A percentile compares a stretch with the other conserved stretches of the same genome.
Evolutionary conservation across 2,888 invertebrate species (phyloP).

Genomic region (Apocheima hispidaria): DNA sequence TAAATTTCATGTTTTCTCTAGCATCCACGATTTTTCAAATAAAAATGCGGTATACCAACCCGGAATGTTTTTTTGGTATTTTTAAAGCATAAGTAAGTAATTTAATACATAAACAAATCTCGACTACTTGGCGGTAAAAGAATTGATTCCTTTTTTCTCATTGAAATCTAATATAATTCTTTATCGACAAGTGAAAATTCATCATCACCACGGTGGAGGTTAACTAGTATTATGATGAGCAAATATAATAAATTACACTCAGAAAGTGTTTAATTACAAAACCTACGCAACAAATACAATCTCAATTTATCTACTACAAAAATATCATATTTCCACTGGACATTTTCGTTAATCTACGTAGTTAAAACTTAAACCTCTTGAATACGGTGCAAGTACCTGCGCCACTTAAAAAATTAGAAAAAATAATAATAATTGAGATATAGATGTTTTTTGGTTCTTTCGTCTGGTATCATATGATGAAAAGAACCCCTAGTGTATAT

Average conservation of each 20-base stretch:
- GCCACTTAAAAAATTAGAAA: no score
- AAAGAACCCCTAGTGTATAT: no score
- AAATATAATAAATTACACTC: neutral
- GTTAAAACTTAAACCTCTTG: no score
- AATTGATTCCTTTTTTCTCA: neutral
- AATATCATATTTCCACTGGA: no score
- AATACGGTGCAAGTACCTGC: no score
- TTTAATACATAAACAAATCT: neutral
- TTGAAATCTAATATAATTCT: neutral
- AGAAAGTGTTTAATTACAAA: neutral
- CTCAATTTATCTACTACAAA: conserved; percentile 7
- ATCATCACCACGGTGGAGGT: neutral
- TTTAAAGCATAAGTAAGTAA: no score
- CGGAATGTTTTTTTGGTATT: neutral
- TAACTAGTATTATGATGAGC: neutral
- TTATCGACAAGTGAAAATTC: neutral
- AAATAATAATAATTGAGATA: no score
- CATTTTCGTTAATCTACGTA: no score
- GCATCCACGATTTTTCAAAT: neutral
- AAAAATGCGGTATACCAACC: neutral
- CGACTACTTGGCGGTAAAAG: neutral
- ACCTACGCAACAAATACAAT: neutral
- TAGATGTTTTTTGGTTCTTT: neutral
- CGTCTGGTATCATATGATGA: no score
- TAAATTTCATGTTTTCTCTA: neutral